Base-by-base conservation (phyloP, 1,140 invertebrate genomes). In the Teleogryllus occipitalis region DNA sequence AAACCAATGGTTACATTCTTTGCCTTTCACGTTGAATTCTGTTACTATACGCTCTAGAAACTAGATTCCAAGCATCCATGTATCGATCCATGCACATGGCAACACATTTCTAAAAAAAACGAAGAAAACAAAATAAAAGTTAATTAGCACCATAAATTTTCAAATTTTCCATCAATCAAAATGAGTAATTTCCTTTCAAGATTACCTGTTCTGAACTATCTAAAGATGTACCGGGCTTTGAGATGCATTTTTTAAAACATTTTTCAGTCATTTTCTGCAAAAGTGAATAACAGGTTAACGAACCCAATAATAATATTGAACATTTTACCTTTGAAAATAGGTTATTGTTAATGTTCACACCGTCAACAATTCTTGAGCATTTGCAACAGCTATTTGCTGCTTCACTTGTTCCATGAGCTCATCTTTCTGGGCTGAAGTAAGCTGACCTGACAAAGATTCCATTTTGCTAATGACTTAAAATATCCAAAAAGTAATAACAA, bases 21-120 rank as follows among this genome's bases (percentile, higher is more conserved):
- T 89, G 86, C 82, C 91, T 88, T 86, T 96, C 94, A 82, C 90
- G 88, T 85, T 96, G 93, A 82, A 97, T 88, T 84, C 96, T 89
- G 85, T 89, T 91, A 83, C 91, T 92, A 84, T 97, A 98, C 4
- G 95, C 91, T 85, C 91, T 90, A 18, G 95, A 96, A 47, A 98
- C 95, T 76, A 97, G 87, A 87, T 97, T 96, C 91, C 94, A 97
- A 8, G 96, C 91, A 86, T 98, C 97, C 94, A 98, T 97, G 87
- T 97, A 98, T 82, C 97, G 90, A 86, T 99, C 97, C 96, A 98
- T 98, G 86, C 96, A 98, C 95, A 98, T 96, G 15, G 96, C 95
- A 82, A 99, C 90, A 87, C 97, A 98, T 93, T 98, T 98, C 92
- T 96, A 88, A 77, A 90, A 91, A 84, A 81, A 85, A 80, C 81